Conservation (phyloP, 2,797 vertebrate genomes). For the Apodemus agrarius region DNA sequence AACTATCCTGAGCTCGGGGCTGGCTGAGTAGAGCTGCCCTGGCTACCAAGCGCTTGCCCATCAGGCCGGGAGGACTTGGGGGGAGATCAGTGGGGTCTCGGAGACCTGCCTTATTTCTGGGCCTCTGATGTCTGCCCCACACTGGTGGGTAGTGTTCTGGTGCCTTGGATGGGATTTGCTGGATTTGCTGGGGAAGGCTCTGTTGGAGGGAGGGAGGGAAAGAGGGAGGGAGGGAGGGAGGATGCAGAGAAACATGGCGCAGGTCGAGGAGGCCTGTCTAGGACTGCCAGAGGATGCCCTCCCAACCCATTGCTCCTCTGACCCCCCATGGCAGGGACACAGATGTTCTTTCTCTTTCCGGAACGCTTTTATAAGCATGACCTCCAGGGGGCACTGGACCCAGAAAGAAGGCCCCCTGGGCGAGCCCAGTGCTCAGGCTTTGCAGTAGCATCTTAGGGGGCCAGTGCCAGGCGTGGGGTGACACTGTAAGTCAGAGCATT, state of each 20-base stretch:
- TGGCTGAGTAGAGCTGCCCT: neutral
- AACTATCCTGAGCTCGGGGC: rapidly evolving
- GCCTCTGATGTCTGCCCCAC: neutral
- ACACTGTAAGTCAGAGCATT: slow-evolving; percentile 87
- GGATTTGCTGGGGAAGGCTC: neutral
- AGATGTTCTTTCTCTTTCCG: too few species aligned
- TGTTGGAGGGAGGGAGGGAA: neutral
- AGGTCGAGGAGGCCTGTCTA: neutral
- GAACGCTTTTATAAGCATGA: neutral
- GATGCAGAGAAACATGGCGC: neutral
- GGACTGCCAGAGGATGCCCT: neutral
- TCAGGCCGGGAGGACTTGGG: neutral
- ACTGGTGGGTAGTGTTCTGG: neutral
- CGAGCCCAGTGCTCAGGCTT: slow-evolving; percentile 81
- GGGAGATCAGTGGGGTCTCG: neutral
- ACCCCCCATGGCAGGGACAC: neutral
- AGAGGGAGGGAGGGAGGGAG: neutral
- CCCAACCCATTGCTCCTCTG: neutral
- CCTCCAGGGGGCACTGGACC: neutral
- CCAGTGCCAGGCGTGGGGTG: slow-evolving; percentile 59
- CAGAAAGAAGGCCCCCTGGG: slow-evolving; percentile 80
- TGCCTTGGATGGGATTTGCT: neutral
- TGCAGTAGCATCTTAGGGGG: slow-evolving; percentile 71
- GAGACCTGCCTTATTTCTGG: neutral
- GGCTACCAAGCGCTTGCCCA: too few species aligned